A percentile compares a stretch with the other conserved stretches of the same genome.
phyloP scores from a whole-genome alignment of 2,113 vertebrate genomes.

The Albula goreensis region DNA sequence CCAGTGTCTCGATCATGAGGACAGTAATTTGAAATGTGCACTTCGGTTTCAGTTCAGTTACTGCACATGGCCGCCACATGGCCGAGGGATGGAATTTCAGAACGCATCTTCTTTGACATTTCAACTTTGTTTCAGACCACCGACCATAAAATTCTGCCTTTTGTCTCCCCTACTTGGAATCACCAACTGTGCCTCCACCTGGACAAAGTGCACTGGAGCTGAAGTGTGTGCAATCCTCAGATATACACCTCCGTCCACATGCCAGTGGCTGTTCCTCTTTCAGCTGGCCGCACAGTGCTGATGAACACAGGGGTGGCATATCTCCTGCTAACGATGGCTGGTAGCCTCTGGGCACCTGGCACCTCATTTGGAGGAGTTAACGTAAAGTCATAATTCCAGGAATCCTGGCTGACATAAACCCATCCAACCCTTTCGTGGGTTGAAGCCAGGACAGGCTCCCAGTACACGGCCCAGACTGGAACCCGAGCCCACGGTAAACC shows the following conservation, averaged over 20 bases:
- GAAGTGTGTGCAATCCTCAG: not conserved
- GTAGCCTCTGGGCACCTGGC: not conserved
- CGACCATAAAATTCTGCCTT: constrained; percentile 56
- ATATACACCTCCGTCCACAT: not conserved
- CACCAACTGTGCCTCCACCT: not conserved
- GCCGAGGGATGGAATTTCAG: constrained; percentile 50
- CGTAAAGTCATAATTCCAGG: not conserved
- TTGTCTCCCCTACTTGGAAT: not conserved
- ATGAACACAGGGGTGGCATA: not conserved
- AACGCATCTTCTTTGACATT: constrained; percentile 54
- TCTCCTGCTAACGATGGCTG: not conserved
- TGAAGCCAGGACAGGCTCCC: not conserved
- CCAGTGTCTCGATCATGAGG: constrained; percentile 63
- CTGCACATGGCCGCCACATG: constrained; percentile 50
- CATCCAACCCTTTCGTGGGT: not conserved
- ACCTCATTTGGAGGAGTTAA: not conserved
- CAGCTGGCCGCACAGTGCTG: too few species aligned
- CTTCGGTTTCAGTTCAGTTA: constrained; percentile 24
- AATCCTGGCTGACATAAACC: not conserved
- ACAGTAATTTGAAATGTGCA: constrained; percentile 65
- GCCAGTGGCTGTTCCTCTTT: not conserved
- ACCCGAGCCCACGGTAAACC: not conserved
- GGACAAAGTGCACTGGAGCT: not conserved
- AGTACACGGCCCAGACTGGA: not conserved
- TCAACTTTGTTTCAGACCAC: constrained; percentile 58